A percentile compares a stretch with the other conserved stretches of the same genome.
Conservation (phyloP, 2,797 vertebrate species). For the Cryptoprocta ferox region DNA sequence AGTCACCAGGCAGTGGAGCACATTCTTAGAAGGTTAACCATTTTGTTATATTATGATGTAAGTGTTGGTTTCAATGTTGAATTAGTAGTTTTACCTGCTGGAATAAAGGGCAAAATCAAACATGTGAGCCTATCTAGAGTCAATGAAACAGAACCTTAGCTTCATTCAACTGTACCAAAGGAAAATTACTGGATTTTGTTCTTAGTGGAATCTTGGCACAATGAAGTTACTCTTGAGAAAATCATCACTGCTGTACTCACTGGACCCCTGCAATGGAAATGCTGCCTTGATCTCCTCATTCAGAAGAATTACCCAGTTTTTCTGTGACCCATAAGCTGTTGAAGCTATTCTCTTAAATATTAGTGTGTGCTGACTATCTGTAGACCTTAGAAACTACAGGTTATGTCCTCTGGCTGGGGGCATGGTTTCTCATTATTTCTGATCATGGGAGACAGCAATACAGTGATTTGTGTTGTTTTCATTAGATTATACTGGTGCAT, state of each 20-base stretch:
- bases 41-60: conserved; percentile 3
- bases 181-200: background rate
- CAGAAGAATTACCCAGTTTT: background rate
- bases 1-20: background rate
- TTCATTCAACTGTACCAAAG: background rate
- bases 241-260: background rate
- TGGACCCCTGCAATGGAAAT: background rate
- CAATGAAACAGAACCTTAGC: background rate
- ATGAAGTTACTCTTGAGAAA: background rate
- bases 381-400: background rate
- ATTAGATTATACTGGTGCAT: background rate
- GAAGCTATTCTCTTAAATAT: background rate
- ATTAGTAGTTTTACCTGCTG: background rate
- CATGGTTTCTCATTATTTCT: background rate
- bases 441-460: background rate
- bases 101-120: background rate
- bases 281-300: background rate
- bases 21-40: background rate
- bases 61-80: background rate
- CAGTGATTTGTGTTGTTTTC: background rate
- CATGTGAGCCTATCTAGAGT: background rate
- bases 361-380: background rate
- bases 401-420: background rate
- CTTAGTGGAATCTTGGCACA: background rate
- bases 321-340: accelerated